Evolutionary conservation across 2,797 vertebrate genomes (phyloP).

Genomic region (Paedocypris micromegethes): DNA sequence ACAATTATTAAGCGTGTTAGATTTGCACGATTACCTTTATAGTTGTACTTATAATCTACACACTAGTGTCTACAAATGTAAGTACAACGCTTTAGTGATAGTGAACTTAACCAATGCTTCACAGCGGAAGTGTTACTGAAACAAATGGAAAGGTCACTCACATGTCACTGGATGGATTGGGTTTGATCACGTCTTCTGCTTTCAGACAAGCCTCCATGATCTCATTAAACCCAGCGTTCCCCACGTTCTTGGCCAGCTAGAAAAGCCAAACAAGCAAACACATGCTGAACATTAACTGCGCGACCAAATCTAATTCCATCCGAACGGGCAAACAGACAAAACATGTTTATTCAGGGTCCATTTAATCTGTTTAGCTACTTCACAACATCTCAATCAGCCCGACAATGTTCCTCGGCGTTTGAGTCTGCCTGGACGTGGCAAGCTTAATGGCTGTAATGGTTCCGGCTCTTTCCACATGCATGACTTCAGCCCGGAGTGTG

Average conservation of each 20-base stretch:
- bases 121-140: no score
- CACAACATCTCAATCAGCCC: slow-evolving; percentile 21
- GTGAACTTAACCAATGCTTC: slow-evolving; percentile 20
- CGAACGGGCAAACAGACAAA: slow-evolving; percentile 1
- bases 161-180: slow-evolving; percentile 91
- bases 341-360: slow-evolving; percentile 20
- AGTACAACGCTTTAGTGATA: no score
- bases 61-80: no score
- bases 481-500: neutral
- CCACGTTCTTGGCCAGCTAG: slow-evolving; percentile 98
- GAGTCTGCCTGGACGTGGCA: neutral
- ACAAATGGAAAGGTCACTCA: slow-evolving; percentile 41
- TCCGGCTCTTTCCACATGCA: neutral
- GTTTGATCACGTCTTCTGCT: slow-evolving; percentile 83
- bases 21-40: no score
- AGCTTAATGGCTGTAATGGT: slow-evolving; percentile 39
- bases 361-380: slow-evolving; percentile 32
- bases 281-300: slow-evolving; percentile 22
- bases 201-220: slow-evolving; percentile 93
- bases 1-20: no score
- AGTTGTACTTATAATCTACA: no score
- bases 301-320: slow-evolving; percentile 11
- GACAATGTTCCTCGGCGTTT: slow-evolving; percentile 9
- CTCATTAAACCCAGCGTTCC: slow-evolving; percentile 96
- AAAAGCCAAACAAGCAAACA: slow-evolving; percentile 34